Conservation (phyloP, 2,113 vertebrate species). For the Solea solea region DNA sequence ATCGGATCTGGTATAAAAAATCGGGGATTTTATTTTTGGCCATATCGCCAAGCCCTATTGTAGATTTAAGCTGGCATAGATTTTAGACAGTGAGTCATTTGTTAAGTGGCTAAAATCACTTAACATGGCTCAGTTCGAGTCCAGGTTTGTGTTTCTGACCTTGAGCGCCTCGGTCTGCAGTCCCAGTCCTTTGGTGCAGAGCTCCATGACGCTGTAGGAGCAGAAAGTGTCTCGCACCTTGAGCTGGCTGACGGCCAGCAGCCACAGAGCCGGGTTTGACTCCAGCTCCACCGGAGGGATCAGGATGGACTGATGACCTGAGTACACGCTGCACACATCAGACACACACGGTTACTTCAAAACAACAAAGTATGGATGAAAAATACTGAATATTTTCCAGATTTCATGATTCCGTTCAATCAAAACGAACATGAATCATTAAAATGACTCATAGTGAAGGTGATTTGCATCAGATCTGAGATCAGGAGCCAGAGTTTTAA, state of each 20-base stretch:
- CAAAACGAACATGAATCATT: too few species aligned
- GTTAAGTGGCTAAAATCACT: too few species aligned
- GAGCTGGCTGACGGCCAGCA: conserved; percentile 98
- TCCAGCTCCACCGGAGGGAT: conserved; percentile 98
- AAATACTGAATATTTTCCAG: background rate
- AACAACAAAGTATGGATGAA: background rate
- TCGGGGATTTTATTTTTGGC: too few species aligned
- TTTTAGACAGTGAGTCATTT: too few species aligned
- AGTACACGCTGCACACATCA: conserved; percentile 89
- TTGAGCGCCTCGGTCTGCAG: conserved; percentile 97
- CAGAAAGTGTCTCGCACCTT: conserved; percentile 98
- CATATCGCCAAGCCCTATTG: too few species aligned
- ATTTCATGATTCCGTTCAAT: background rate
- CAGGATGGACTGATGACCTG: conserved; percentile 98
- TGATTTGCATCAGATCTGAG: conserved; percentile 29
- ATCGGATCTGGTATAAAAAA: too few species aligned
- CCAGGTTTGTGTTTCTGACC: conserved; percentile 78
- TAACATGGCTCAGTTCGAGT: background rate
- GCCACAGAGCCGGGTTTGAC: conserved; percentile 95
- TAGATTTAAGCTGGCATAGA: too few species aligned
- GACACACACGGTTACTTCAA: background rate
- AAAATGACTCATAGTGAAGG: background rate
- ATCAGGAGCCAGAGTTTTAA: background rate
- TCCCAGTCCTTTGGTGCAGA: conserved; percentile 97
- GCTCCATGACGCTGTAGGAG: conserved; percentile 99